Evolutionary conservation across 2,797 vertebrate species (phyloP), one percentile per base, ranked within the genome.

Genomic region (Australoheros facetus): DNA sequence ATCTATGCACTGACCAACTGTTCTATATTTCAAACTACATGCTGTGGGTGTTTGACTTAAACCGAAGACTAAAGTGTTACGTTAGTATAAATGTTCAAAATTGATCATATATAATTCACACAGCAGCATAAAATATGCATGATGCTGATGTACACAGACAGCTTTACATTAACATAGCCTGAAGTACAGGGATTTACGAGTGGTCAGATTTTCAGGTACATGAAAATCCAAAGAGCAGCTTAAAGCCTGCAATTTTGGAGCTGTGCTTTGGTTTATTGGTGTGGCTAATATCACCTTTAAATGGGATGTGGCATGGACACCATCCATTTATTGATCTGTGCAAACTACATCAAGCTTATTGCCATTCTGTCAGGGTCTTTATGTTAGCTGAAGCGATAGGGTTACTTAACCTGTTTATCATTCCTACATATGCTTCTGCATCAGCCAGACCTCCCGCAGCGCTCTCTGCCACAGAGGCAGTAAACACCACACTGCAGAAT

Each of bases 381-480:
- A 66, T 90, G 80, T 93, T 75, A 90, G 59, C 76, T 17, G 37
- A 72, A 74, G 85, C 21, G 37, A 85, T 85, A 86, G 90, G 85
- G 91, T 91, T 89, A 91, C 83, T 83, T 70, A 26, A 77, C 74
- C 86, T 89, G 82, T 94, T 93, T 87, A 77, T 93, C 82, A 92
- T 91, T 92, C 56, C 71, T 81, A 37, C 53, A 75, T 78, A 71
- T 77, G 75, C 62, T 77, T 75, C 66, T 72, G 82, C 74, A 75
- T 78, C 34, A 56, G 84, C 84, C 83, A 82, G 83, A 71, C 85
- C 78, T 45, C 82, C 81, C 77, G 85, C 85, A 90, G 81, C 74
- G 87, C 73, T 76, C 80, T 80, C 64, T 75, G 71, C 78, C 74
- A 73, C 82, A 83, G 66, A 87, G 76, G 39, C 85, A 81, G 73